These are phyloP conservation scores for Poecilus cupreus DNA, from an alignment of 2,888 invertebrate genomes.

Conservation along the genomic window DNA sequence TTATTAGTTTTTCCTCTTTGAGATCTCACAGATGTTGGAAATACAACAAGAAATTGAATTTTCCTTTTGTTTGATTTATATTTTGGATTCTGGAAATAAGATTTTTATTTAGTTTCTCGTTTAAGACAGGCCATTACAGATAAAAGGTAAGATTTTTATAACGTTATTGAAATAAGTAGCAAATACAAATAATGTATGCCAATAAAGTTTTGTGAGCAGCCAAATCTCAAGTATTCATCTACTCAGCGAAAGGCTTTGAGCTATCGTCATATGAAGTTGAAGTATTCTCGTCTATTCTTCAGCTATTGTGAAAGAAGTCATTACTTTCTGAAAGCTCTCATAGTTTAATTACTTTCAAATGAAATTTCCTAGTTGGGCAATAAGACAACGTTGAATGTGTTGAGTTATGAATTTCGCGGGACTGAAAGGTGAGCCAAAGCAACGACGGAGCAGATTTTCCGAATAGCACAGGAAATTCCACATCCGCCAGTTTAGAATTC, in stretches of 20 bases:
- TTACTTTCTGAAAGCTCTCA: neutral
- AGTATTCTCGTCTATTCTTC: neutral
- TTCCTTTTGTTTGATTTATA: constrained; percentile 23
- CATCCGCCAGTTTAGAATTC: neutral
- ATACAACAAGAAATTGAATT: constrained; percentile 3
- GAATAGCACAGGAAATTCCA: constrained; percentile 14
- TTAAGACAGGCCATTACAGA: neutral
- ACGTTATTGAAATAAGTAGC: too few relatives aligned
- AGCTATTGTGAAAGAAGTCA: neutral
- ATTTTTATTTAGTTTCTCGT: constrained; percentile 20
- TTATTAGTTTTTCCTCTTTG: constrained; percentile 20
- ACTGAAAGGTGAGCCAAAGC: constrained; percentile 10
- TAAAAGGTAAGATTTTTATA: neutral
- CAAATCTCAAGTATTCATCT: neutral
- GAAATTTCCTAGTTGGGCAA: neutral
- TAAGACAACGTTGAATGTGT: neutral
- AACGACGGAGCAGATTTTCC: constrained; percentile 8
- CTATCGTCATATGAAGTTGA: neutral
- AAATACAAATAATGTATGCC: too few relatives aligned
- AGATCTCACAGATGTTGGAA: constrained; percentile 1
- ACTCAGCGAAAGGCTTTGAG: too few relatives aligned
- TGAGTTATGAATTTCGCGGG: neutral
- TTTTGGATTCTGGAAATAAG: neutral
- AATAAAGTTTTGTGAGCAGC: neutral
- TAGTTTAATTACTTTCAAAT: neutral